Evolutionary conservation across 1,140 invertebrate genomes (phyloP).

Genomic region (Aphidius gifuensis): DNA sequence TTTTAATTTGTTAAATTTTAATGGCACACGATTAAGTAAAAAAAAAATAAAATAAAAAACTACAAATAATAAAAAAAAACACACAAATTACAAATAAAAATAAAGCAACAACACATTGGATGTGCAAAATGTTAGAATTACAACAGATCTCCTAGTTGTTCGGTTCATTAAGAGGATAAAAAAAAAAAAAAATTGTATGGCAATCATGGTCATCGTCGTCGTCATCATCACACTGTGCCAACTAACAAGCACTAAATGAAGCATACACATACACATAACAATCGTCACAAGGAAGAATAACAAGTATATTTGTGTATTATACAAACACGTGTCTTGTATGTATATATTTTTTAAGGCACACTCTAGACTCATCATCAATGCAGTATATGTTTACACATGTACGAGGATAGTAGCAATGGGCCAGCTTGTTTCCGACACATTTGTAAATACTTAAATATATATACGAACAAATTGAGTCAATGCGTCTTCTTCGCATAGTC

Average conservation of each 20-base stretch:
- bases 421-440: conserved; percentile 5
- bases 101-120: background rate
- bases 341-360: too few species aligned
- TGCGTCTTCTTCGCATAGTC: too few species aligned
- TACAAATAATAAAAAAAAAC: too few species aligned
- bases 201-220: conserved; percentile 26
- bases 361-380: background rate
- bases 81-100: too few species aligned
- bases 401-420: background rate
- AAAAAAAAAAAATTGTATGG: too few species aligned
- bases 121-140: background rate
- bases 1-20: too few species aligned
- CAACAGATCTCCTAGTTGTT: conserved; percentile 5
- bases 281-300: background rate
- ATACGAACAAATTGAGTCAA: too few species aligned
- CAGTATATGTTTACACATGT: conserved; percentile 6
- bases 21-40: too few species aligned
- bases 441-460: conserved; percentile 7
- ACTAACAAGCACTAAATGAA: conserved; percentile 54
- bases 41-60: too few species aligned
- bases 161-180: conserved; percentile 48
- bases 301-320: background rate
- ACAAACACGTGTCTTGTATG: conserved; percentile 1
- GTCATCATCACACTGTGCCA: conserved; percentile 44
- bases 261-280: conserved; percentile 24